A percentile compares a stretch with the other conserved stretches of the same genome.
phyloP scores from a whole-genome alignment of 2,113 vertebrate genomes.

The Limnothrissa miodon region DNA sequence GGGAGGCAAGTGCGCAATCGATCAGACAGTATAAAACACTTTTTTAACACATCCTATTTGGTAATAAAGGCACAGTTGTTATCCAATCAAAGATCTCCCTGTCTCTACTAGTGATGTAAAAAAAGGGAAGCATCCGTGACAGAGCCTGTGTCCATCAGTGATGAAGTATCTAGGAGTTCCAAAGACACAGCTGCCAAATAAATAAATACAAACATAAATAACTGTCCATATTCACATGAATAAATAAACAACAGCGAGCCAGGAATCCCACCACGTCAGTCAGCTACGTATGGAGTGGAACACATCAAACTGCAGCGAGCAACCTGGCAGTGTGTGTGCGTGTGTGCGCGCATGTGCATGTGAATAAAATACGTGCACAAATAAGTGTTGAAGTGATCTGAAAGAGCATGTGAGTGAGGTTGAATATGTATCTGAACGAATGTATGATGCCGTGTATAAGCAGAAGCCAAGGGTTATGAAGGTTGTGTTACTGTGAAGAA shows the following conservation, averaged over 20 bases:
- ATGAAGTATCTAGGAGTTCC: neutral
- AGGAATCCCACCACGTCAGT: constrained; percentile 28
- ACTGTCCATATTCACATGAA: constrained; percentile 62
- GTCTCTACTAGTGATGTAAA: constrained; percentile 23
- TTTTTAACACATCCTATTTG: constrained; percentile 63
- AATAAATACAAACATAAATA: constrained; percentile 76
- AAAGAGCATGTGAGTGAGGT: neutral
- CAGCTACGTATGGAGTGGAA: neutral
- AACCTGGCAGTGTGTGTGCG: no score
- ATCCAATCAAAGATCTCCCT: constrained; percentile 50
- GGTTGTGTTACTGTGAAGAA: neutral
- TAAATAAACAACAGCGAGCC: constrained; percentile 65
- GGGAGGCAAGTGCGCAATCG: constrained; percentile 59
- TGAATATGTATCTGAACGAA: neutral
- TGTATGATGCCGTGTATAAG: neutral
- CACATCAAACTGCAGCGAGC: neutral
- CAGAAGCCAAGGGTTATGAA: neutral
- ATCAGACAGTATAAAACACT: constrained; percentile 54
- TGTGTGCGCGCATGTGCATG: neutral
- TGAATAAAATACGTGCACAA: neutral
- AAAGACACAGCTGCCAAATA: constrained; percentile 62
- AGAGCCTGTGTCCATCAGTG: constrained; percentile 39
- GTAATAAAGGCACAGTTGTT: constrained; percentile 73
- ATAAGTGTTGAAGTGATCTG: neutral
- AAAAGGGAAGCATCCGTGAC: constrained; percentile 44